Percentiles rank a stretch among this genome's conserved stretches.
Conservation (phyloP, 2,888 invertebrate species). For the Phyllotreta striolata region DNA sequence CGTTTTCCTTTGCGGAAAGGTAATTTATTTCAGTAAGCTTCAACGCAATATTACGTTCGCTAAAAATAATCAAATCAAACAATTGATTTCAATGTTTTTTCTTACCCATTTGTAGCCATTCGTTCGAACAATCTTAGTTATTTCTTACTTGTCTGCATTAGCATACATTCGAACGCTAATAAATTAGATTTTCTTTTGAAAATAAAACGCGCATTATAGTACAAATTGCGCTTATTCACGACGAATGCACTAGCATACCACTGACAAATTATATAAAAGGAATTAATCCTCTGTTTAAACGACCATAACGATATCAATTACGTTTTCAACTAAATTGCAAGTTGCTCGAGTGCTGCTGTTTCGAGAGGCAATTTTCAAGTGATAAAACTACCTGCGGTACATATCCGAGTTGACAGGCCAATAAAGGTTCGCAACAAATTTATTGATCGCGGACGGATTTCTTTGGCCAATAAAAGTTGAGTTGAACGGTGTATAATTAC, state of each 20-base stretch:
- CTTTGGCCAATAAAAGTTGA: slow-evolving; percentile 9
- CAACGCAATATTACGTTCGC: not conserved
- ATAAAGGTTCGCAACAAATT: slow-evolving; percentile 33
- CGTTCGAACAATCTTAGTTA: too few relatives aligned
- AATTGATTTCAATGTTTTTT: too few relatives aligned
- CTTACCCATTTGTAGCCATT: too few relatives aligned
- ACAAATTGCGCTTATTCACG: not conserved
- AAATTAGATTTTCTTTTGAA: too few relatives aligned
- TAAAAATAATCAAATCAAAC: too few relatives aligned
- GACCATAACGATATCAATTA: slow-evolving; percentile 43
- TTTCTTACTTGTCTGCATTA: too few relatives aligned
- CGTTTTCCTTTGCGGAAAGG: not conserved
- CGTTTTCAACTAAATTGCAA: slow-evolving; percentile 32
- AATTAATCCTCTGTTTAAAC: slow-evolving; percentile 37
- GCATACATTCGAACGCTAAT: too few relatives aligned
- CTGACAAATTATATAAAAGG: slow-evolving; percentile 37
- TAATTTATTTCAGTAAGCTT: not conserved
- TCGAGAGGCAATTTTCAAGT: slow-evolving; percentile 67
- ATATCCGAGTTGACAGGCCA: slow-evolving; percentile 37
- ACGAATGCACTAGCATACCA: slow-evolving; percentile 15
- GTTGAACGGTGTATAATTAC: too few relatives aligned
- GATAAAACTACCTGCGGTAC: slow-evolving; percentile 36
- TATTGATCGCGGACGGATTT: slow-evolving; percentile 27
- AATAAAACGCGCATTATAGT: too few relatives aligned
- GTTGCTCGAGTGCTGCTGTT: slow-evolving; percentile 61